These are phyloP conservation scores for Aplochiton taeniatus DNA, from an alignment of 2,797 vertebrate genomes.

Conservation along the genomic window DNA sequence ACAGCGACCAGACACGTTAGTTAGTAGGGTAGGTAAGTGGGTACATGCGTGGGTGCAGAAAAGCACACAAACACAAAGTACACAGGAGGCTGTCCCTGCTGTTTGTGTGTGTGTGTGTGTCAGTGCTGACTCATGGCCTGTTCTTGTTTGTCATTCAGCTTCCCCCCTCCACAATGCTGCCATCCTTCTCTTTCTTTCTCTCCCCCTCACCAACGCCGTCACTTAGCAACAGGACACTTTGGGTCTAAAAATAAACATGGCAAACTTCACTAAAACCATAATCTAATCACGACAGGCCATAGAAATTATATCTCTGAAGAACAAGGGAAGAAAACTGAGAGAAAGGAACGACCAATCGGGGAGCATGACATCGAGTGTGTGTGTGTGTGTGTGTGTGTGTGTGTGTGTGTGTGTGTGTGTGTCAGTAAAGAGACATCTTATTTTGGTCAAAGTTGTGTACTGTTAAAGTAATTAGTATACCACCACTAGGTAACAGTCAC, in stretches of 20 bases:
- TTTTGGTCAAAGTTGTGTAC: too few relatives aligned
- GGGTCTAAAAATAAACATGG: constrained; percentile 74
- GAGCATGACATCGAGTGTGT: not conserved
- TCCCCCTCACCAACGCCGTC: constrained; percentile 64
- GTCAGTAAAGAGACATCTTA: too few relatives aligned
- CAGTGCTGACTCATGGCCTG: constrained; percentile 75
- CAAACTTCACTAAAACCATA: constrained; percentile 69
- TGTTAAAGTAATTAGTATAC: too few relatives aligned
- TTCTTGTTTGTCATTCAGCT: constrained; percentile 69
- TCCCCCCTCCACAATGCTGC: constrained; percentile 59
- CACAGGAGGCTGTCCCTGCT: constrained; percentile 59
- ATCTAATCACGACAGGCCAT: constrained; percentile 55
- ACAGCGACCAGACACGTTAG: constrained; percentile 45
- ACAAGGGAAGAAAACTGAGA: not conserved
- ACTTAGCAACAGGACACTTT: constrained; percentile 81
- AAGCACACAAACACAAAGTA: constrained; percentile 64
- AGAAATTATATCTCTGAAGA: not conserved
- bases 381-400: not conserved
- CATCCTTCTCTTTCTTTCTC: constrained; percentile 26
- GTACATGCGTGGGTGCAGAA: constrained; percentile 69
- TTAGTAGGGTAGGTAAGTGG: constrained; percentile 67
- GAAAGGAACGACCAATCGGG: not conserved
- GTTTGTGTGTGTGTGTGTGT: constrained; percentile 52
- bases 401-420: not conserved
- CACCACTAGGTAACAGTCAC: too few relatives aligned